Evolutionary conservation across 2,797 vertebrate species (phyloP).

Genomic region (Neopelma chrysocephalum): DNA sequence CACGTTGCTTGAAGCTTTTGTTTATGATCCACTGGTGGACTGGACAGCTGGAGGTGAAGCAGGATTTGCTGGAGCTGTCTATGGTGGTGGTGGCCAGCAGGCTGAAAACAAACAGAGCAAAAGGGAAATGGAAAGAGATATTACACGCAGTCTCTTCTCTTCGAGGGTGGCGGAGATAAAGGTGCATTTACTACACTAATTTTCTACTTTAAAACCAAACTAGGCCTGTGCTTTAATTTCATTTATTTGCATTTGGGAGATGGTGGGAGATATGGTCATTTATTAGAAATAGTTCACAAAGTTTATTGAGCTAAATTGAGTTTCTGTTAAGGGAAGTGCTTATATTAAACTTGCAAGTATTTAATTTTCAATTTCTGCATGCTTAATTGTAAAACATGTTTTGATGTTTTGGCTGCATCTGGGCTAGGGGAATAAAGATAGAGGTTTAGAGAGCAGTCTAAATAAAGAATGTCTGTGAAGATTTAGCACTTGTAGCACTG

Average conservation of each 20-base stretch:
- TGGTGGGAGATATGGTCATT: not conserved
- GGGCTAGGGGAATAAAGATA: not conserved
- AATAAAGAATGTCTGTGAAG: not conserved
- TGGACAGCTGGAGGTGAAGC: conserved; percentile 98
- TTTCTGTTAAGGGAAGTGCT: not conserved
- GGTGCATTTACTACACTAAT: conserved; percentile 66
- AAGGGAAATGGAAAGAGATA: conserved; percentile 97
- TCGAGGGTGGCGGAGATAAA: conserved; percentile 98
- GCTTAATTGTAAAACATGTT: not conserved
- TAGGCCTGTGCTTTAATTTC: not conserved
- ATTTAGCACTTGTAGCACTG: not conserved
- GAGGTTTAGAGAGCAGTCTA: not conserved
- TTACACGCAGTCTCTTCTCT: conserved; percentile 97
- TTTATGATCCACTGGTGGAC: conserved; percentile 97
- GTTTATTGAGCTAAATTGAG: not conserved
- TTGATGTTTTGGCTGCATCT: not conserved
- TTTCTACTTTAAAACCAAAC: not conserved
- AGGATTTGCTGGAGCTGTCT: conserved; percentile 96
- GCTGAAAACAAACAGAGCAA: conserved; percentile 98
- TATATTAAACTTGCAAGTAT: not conserved
- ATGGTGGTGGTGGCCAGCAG: conserved; percentile 96
- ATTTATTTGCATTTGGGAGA: not conserved
- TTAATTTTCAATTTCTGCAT: not conserved
- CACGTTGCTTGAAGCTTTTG: conserved; percentile 94
- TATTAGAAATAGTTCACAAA: not conserved